Conservation (phyloP, 2,113 vertebrate species). For the Urocolius indicus region DNA sequence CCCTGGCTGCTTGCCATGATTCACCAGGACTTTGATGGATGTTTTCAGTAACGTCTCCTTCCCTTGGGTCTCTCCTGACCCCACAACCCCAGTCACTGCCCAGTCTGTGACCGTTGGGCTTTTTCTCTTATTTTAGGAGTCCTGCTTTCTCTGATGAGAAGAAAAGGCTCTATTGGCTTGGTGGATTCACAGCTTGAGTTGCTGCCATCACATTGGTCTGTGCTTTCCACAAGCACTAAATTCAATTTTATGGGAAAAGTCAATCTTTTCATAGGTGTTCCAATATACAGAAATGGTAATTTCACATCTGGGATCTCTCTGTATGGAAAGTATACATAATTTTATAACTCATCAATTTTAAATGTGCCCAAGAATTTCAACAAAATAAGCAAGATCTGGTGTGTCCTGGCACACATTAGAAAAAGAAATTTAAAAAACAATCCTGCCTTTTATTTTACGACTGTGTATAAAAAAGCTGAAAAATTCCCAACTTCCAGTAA, state of each 20-base stretch:
- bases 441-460: slow-evolving; percentile 44
- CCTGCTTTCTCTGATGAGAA: not conserved
- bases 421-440: not conserved
- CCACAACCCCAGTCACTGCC: accelerated
- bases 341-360: slow-evolving; percentile 40
- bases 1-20: not conserved
- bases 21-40: not conserved
- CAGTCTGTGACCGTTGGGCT: not conserved
- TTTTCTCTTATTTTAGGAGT: not conserved
- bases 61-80: not conserved
- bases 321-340: not conserved
- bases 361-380: not conserved
- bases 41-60: not conserved
- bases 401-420: not conserved
- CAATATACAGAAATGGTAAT: slow-evolving; percentile 23
- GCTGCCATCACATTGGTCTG: accelerated
- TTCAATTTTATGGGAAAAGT: not conserved
- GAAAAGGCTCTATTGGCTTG: not conserved
- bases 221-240: not conserved
- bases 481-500: slow-evolving; percentile 50
- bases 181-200: not conserved
- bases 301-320: slow-evolving; percentile 32
- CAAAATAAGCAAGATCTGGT: not conserved
- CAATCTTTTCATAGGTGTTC: not conserved
- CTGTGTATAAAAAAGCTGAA: not conserved